Evolutionary conservation across 2,888 invertebrate species (phyloP), one percentile per base, ranked within the genome.

Genomic region (Brachylomia viminalis): DNA sequence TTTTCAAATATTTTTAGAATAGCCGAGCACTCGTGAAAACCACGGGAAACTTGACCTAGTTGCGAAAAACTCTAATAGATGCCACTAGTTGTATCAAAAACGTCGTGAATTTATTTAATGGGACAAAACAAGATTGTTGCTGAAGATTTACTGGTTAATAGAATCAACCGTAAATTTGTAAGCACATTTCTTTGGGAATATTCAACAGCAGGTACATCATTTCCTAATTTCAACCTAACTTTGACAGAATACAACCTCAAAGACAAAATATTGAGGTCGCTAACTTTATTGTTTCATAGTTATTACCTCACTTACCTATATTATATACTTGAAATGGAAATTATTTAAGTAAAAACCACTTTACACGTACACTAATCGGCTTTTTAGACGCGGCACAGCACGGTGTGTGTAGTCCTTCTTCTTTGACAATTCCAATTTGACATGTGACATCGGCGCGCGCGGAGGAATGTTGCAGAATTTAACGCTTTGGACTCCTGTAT

Each of bases 361-460:
- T 72, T 20, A 85, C 86, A 85, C 84, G 84, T 85, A 75, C 52
- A 77, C 70, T 76, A 79, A 33, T 85, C 76, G 79, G 83, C 79
- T 74, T 78, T 72, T 70, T 54, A 5, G 15, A 77, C 77, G 56
- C 64, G 45, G 58, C 70, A 73, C 70, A 11, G 61, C 82, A 84
- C 82, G 82, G 72, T 77, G 73, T 47, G 72, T 77, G 73, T 47
- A 69, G 8, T 27, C 27, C 8, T 27, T n/a, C 8, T 20, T 38
- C 61, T 70, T 65, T 80, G 83, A 83, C 85, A 74, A 58, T 59
- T 38, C 10, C 5, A 42, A 49, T 58, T 42, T 77, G 81, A 79
- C 84, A 30, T 52, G 23, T 80, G 80, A 54, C 79, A 77, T 15
- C 15, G 17, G 1, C 54, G 17, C 42, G 27, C 11, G 23, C 56